A percentile compares a stretch with the other conserved stretches of the same genome.
These are phyloP conservation scores for Turdus rufiventris DNA, from an alignment of 2,113 vertebrate species.

Conservation along the genomic window DNA sequence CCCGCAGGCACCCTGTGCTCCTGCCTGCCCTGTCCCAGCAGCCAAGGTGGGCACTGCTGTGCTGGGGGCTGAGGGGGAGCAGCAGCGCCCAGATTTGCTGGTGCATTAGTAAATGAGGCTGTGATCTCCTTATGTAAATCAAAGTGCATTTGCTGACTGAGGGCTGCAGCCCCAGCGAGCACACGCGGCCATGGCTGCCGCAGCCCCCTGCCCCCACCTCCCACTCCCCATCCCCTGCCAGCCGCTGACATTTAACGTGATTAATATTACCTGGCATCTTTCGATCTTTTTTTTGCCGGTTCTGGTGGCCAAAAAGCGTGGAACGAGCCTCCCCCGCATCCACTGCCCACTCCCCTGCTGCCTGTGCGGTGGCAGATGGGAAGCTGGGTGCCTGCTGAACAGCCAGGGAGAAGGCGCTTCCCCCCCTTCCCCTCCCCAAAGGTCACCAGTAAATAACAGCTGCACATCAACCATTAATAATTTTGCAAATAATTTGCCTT, in stretches of 20 bases:
- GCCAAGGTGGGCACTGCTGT: not conserved
- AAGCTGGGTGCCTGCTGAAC: not conserved
- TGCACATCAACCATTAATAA: not conserved
- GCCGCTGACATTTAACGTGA: constrained; percentile 31
- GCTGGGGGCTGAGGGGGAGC: not conserved
- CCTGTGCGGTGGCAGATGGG: constrained; percentile 37
- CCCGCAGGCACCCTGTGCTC: accelerated
- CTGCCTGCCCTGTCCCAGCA: not conserved
- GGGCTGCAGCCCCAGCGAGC: not conserved
- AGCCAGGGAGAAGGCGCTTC: constrained; percentile 6
- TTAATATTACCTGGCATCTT: constrained; percentile 51
- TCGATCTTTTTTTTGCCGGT: not conserved
- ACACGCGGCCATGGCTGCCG: accelerated
- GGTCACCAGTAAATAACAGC: constrained; percentile 1
- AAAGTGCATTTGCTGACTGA: not conserved
- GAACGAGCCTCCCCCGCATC: not conserved
- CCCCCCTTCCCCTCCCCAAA: not conserved
- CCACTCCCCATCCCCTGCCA: not conserved
- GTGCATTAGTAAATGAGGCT: constrained; percentile 25
- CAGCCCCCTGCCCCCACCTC: not conserved
- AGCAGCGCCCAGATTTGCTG: accelerated
- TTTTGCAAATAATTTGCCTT: not conserved
- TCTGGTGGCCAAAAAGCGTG: constrained; percentile 14
- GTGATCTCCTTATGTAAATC: constrained; percentile 46
- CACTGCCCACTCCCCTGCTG: constrained; percentile 50